Evolutionary conservation across 2,113 vertebrate species (phyloP).

Genomic region (Leucopsar rothschildi): DNA sequence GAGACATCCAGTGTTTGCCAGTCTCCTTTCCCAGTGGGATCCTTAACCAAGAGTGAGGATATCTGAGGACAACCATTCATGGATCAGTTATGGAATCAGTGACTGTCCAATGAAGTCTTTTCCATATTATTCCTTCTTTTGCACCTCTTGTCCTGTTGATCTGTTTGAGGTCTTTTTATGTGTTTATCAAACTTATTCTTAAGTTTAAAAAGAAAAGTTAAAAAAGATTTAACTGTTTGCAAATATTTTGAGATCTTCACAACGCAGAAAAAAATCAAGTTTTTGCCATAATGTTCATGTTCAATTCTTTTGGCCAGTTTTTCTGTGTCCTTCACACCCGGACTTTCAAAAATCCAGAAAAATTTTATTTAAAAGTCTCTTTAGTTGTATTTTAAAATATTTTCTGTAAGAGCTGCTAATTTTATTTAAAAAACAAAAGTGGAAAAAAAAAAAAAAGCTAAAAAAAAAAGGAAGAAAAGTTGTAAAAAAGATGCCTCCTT

Average conservation of each 20-base stretch:
- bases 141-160: conserved; percentile 78
- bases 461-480: conserved; percentile 60
- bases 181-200: conserved; percentile 89
- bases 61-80: not conserved
- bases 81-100: not conserved
- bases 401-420: conserved; percentile 86
- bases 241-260: conserved; percentile 49
- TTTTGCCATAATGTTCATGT: conserved; percentile 45
- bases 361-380: conserved; percentile 75
- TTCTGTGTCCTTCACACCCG: conserved; percentile 31
- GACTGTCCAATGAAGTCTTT: conserved; percentile 29
- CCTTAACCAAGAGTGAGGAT: conserved; percentile 27
- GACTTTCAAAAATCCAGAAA: conserved; percentile 61
- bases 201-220: conserved; percentile 76
- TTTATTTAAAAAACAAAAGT: conserved; percentile 77
- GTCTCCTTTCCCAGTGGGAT: conserved; percentile 48
- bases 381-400: conserved; percentile 80
- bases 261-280: conserved; percentile 26
- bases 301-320: conserved; percentile 69
- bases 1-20: conserved; percentile 27
- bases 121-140: conserved; percentile 39
- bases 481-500: conserved; percentile 79
- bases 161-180: conserved; percentile 84
- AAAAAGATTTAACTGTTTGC: conserved; percentile 63
- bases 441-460: not conserved